Conservation (phyloP, 2,888 invertebrate genomes). For the Zhuqinia jingwanae region DNA sequence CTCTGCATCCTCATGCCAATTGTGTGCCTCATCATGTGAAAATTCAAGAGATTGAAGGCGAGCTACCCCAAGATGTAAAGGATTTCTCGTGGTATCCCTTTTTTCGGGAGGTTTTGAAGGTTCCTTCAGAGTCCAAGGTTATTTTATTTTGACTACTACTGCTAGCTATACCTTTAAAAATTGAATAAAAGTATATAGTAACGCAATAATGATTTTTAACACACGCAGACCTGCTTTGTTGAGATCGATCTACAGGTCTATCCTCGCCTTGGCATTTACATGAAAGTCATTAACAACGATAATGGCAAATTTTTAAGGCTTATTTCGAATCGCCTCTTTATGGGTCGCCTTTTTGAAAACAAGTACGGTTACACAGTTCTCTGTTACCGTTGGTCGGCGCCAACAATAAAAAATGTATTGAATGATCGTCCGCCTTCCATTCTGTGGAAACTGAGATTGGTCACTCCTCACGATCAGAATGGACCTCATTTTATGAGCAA, state of each 20-base stretch:
- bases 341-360: constrained; percentile 57
- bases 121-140: constrained; percentile 45
- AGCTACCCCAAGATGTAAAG: constrained; percentile 42
- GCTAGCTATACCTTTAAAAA: too few relatives aligned
- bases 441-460: constrained; percentile 61
- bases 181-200: too few relatives aligned
- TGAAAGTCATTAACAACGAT: constrained; percentile 70
- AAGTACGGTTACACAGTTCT: constrained; percentile 65
- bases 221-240: constrained; percentile 57
- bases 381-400: constrained; percentile 64
- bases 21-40: constrained; percentile 61
- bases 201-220: too few relatives aligned
- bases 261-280: constrained; percentile 47
- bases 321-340: constrained; percentile 20
- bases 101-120: constrained; percentile 41
- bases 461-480: constrained; percentile 36
- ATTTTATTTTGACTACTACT: too few relatives aligned
- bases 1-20: constrained; percentile 62
- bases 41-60: constrained; percentile 66
- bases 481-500: constrained; percentile 26
- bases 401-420: background rate
- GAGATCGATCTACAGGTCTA: constrained; percentile 64
- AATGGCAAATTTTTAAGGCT: constrained; percentile 13
- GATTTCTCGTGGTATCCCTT: constrained; percentile 63
- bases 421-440: constrained; percentile 47